Percentiles rank a stretch among this genome's conserved stretches.
These are phyloP conservation scores for Peromyscus eremicus DNA, from an alignment of 2,797 vertebrate species.

Conservation along the genomic window DNA sequence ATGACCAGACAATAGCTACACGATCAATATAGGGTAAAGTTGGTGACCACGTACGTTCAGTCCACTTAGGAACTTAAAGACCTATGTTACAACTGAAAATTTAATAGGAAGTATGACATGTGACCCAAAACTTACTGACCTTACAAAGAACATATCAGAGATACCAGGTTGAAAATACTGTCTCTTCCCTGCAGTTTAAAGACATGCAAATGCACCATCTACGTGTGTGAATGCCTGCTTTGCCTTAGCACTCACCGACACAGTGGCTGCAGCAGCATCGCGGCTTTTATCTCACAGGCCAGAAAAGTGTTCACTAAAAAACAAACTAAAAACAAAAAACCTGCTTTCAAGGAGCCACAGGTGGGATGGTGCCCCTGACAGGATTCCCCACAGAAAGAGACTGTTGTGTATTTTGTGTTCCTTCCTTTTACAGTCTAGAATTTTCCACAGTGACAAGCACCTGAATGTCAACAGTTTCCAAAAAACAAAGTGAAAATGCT, in stretches of 20 bases:
- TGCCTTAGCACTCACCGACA: neutral
- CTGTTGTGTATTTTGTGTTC: accelerated
- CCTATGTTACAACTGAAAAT: constrained; percentile 31
- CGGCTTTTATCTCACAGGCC: neutral
- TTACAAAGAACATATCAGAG: neutral
- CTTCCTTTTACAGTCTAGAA: neutral
- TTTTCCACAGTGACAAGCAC: too few species aligned
- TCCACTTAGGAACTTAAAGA: neutral
- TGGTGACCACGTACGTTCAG: neutral
- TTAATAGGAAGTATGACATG: neutral
- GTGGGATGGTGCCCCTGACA: accelerated
- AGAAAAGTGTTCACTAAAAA: neutral
- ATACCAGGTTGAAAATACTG: neutral
- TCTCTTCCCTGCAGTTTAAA: neutral
- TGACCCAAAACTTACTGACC: neutral
- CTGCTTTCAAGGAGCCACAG: neutral
- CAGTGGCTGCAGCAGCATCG: too few species aligned
- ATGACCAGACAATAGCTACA: neutral
- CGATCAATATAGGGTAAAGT: neutral
- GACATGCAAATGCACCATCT: neutral
- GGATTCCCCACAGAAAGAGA: neutral
- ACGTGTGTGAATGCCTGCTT: accelerated
- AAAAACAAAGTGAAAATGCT: neutral
- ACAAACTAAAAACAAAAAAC: neutral
- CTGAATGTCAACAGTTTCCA: neutral